Conservation (phyloP, 2,113 vertebrate genomes). For the Engraulis encrasicolus region DNA sequence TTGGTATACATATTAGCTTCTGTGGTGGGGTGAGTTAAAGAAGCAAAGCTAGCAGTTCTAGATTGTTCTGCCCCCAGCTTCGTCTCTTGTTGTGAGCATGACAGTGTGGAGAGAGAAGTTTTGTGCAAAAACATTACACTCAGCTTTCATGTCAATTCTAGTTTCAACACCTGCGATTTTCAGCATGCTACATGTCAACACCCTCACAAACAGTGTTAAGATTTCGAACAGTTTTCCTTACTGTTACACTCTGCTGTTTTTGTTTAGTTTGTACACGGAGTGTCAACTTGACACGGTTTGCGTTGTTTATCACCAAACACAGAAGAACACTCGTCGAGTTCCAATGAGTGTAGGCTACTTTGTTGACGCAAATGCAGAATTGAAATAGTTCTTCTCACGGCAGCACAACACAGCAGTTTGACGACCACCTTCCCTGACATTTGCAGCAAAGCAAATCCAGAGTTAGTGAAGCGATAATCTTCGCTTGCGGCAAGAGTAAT, state of each 20-base stretch:
- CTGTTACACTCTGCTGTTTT: background rate
- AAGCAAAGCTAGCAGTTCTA: background rate
- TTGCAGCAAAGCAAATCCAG: conserved; percentile 15
- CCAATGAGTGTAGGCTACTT: background rate
- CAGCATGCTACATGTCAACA: background rate
- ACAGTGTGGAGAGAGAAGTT: background rate
- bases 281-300: background rate
- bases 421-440: conserved; percentile 15
- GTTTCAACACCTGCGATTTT: background rate
- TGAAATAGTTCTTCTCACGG: background rate
- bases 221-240: background rate
- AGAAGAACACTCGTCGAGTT: background rate
- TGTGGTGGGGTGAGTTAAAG: background rate
- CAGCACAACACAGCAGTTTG: background rate
- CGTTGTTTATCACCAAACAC: background rate
- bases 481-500: conserved; percentile 3
- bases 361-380: background rate
- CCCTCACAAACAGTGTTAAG: background rate
- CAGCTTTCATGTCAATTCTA: background rate
- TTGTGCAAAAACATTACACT: background rate
- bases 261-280: background rate
- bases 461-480: conserved; percentile 12
- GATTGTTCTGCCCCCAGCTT: background rate
- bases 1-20: background rate
- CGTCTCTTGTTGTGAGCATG: background rate